Conservation (phyloP, 2,888 invertebrate species). For the Eupithecia tripunctaria region DNA sequence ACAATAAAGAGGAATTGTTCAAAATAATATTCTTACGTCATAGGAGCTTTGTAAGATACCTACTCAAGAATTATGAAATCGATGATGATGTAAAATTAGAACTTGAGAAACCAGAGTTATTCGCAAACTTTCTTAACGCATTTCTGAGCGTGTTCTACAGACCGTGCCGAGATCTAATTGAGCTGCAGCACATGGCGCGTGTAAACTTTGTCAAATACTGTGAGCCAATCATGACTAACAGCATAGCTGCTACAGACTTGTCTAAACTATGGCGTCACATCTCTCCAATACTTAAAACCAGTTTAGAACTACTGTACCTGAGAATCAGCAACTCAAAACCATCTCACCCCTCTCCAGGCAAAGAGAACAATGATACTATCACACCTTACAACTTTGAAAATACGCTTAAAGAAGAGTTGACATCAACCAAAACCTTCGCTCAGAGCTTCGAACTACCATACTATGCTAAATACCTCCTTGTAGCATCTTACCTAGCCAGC, state of each 20-base stretch:
- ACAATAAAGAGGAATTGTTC: conserved; percentile 88
- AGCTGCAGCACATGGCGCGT: conserved; percentile 92
- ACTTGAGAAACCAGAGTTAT: conserved; percentile 84
- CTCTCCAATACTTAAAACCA: conserved; percentile 89
- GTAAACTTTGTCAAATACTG: conserved; percentile 90
- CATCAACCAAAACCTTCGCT: conserved; percentile 83
- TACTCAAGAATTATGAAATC: conserved; percentile 61
- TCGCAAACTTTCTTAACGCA: conserved; percentile 91
- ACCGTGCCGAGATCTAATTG: conserved; percentile 93
- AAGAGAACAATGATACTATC: conserved; percentile 63
- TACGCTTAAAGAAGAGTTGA: conserved; percentile 73
- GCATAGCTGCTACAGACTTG: conserved; percentile 86
- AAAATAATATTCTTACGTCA: conserved; percentile 75
- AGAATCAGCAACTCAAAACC: conserved; percentile 79
- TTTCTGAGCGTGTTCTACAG: conserved; percentile 93
- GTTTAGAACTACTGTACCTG: conserved; percentile 91
- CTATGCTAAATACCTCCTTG: conserved; percentile 94
- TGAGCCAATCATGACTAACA: conserved; percentile 89
- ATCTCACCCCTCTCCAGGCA: conserved; percentile 60
- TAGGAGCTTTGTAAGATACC: conserved; percentile 63
- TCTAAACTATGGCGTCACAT: conserved; percentile 92
- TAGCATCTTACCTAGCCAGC: conserved; percentile 96
- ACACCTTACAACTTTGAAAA: conserved; percentile 63
- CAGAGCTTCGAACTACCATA: conserved; percentile 92
- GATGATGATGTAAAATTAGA: conserved; percentile 60